A percentile compares a stretch with the other conserved stretches of the same genome.
These are phyloP conservation scores for Trichonephila clavipes DNA, from an alignment of 1,140 invertebrate species.

Conservation along the genomic window DNA sequence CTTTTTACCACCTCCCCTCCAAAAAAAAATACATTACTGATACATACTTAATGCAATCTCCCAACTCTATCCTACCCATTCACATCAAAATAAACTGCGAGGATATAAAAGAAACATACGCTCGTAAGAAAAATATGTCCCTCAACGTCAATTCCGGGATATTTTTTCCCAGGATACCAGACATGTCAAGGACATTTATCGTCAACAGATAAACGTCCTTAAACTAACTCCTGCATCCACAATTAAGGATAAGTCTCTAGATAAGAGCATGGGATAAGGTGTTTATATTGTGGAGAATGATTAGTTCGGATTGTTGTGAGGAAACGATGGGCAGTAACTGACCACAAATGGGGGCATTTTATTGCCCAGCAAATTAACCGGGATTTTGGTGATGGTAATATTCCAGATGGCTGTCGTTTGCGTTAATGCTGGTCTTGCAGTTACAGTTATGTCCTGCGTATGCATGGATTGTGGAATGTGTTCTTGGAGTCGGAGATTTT, in stretches of 20 bases:
- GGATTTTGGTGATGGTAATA: conserved; percentile 1
- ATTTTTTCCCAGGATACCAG: not conserved
- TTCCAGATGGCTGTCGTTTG: conserved; percentile 16
- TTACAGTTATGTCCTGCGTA: not conserved
- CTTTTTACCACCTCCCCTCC: too few species aligned
- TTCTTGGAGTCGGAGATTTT: not conserved
- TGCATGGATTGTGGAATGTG: not conserved
- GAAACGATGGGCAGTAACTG: not conserved
- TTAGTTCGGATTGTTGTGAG: not conserved
- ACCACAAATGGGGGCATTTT: conserved; percentile 31
- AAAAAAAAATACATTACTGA: too few species aligned
- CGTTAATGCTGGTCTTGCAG: not conserved
- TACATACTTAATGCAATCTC: too few species aligned
- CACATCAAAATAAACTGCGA: not conserved
- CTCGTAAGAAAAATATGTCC: not conserved
- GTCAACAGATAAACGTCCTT: not conserved
- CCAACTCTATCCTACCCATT: too few species aligned
- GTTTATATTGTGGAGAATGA: conserved; percentile 13
- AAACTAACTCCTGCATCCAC: conserved; percentile 19
- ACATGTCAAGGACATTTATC: not conserved
- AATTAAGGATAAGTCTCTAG: conserved; percentile 6
- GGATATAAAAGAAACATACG: not conserved
- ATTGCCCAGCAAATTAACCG: conserved; percentile 32
- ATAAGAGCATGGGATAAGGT: not conserved
- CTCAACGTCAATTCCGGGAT: not conserved